These are phyloP conservation scores for Pelodytes ibericus DNA, from an alignment of 2,797 vertebrate species.

Conservation along the genomic window DNA sequence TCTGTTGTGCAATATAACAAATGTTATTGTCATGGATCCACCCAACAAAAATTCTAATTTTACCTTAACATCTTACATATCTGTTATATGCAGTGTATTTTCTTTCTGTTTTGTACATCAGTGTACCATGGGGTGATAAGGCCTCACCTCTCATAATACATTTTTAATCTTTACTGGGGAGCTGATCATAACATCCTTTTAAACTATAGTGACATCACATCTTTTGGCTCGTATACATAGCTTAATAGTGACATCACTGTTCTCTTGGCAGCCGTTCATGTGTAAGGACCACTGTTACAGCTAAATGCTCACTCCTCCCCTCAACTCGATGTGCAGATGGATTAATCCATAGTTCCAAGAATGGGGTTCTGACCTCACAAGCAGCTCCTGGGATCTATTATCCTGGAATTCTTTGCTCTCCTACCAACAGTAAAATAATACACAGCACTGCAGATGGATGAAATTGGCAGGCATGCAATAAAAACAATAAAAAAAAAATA, in stretches of 20 bases:
- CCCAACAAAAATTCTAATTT: too few relatives aligned
- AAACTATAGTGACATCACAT: not conserved
- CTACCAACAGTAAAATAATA: conserved; percentile 57
- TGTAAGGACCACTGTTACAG: conserved; percentile 8
- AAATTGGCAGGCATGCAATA: conserved; percentile 52
- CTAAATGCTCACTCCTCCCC: not conserved
- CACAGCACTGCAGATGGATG: conserved; percentile 27
- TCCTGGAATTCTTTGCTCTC: conserved; percentile 54
- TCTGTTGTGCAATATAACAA: too few relatives aligned
- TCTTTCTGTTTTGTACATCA: too few relatives aligned
- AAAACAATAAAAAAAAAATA: conserved; percentile 43
- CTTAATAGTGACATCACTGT: conserved; percentile 11
- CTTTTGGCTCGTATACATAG: not conserved
- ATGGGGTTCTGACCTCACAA: conserved; percentile 50
- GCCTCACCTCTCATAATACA: too few relatives aligned
- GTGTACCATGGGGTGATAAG: too few relatives aligned
- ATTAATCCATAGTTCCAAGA: conserved; percentile 52
- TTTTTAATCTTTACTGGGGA: too few relatives aligned
- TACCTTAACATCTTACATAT: too few relatives aligned
- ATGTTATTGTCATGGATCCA: too few relatives aligned
- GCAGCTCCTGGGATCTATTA: conserved; percentile 55
- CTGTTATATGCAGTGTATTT: too few relatives aligned
- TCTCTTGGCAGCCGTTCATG: conserved; percentile 1
- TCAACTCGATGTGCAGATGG: conserved; percentile 25
- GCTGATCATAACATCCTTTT: not conserved